Conservation (phyloP, 2,888 invertebrate species). For the Caradrina kadenii region DNA sequence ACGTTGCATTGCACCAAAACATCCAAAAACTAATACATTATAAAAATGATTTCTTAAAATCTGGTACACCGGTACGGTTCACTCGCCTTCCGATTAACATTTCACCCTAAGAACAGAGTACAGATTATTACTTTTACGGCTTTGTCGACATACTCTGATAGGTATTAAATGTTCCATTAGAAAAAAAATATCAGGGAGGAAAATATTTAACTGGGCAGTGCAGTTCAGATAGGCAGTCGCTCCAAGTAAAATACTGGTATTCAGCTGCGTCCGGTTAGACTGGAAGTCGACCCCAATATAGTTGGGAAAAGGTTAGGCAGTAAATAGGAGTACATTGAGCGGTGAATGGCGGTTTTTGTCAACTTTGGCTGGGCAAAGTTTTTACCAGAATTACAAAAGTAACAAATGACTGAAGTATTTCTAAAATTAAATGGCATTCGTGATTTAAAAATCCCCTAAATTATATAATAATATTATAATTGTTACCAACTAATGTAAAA, state of each 20-base stretch:
- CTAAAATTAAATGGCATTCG: constrained; percentile 35
- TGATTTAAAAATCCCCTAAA: not conserved
- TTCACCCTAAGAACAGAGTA: constrained; percentile 48
- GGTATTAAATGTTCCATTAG: too few species aligned
- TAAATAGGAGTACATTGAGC: constrained; percentile 1
- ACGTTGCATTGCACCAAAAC: constrained; percentile 28
- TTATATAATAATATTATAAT: not conserved
- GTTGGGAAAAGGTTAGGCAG: too few species aligned
- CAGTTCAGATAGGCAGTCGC: too few species aligned
- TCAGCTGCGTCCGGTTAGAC: too few species aligned
- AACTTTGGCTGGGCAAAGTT: constrained; percentile 1
- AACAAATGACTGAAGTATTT: not conserved
- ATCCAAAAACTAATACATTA: constrained; percentile 31
- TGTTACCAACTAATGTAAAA: not conserved
- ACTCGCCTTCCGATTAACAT: constrained; percentile 19
- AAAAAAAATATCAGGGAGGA: too few species aligned
- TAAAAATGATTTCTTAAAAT: constrained; percentile 45
- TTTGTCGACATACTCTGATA: not conserved
- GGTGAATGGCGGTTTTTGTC: not conserved
- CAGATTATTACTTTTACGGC: not conserved
- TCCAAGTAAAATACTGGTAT: too few species aligned
- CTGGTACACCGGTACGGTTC: constrained; percentile 35
- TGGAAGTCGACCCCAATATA: too few species aligned
- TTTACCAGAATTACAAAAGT: constrained; percentile 10
- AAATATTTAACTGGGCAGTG: too few species aligned